Base-by-base conservation (phyloP, 2,888 invertebrate species). In the Nymphalis c-album region DNA sequence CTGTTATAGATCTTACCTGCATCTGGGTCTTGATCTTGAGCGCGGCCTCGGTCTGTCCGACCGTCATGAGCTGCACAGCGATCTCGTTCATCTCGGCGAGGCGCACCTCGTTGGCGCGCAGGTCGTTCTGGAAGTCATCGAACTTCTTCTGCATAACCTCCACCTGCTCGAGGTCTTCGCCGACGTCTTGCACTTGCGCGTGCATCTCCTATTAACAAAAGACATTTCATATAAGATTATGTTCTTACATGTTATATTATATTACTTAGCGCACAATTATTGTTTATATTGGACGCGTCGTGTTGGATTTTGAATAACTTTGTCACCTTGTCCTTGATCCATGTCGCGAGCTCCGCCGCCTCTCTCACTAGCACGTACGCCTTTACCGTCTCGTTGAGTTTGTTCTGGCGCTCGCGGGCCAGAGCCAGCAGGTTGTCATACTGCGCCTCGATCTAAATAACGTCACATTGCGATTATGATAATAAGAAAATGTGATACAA, bases 71-170 rank as follows among this genome's bases (percentile, higher is more conserved):
- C 82, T 98, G 98, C 84, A 99, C 98, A 45, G 99, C 99, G 82
- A 99, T 99, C 92, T 98, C 98, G 93, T 99, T 99, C 98, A 99
- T 98, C 92, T 99, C 99, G 26, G 98, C 98, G 77, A 99, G 94
- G 64, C 99, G 96, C 58, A 98, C 98, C 88, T 99, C 99, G 88
- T 99, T 99, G 5, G 99, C 98, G 82, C 98, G 98, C 79, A 99
- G 91, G 83, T 99, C 99, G 77, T 98, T 97, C 88, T 98, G 98
- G 95, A 99, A 99, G 92, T 99, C 99, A 86, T 99, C 99, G 91
- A 99, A 99, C 92, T 99, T 99, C 96, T 99, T 99, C 93, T 99
- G 99, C 94, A 99, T 95, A 63, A 99, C 98, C 92, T 99, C 99
- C 55, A 99, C 99, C 84, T 99, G 98, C 87, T 99, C 99, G 77